Percentiles rank a stretch among this genome's conserved stretches.
These are phyloP conservation scores for Sandelia bainsii DNA, from an alignment of 2,797 vertebrate genomes.

Conservation along the genomic window DNA sequence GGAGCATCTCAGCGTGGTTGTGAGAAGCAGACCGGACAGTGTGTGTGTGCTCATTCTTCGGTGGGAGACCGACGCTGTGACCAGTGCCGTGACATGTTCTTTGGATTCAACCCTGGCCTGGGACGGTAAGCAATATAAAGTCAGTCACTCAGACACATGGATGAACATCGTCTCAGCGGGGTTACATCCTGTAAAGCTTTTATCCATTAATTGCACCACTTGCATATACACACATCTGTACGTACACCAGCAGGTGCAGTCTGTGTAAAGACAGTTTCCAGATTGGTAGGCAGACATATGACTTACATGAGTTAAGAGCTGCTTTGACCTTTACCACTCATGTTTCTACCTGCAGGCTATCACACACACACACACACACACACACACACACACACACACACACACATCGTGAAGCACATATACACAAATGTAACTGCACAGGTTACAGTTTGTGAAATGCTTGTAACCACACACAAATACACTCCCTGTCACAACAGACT, in stretches of 20 bases:
- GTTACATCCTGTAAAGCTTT: slow-evolving; percentile 19
- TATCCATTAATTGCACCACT: slow-evolving; percentile 30
- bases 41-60: slow-evolving; percentile 86
- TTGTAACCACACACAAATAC: slow-evolving; percentile 14
- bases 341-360: slow-evolving; percentile 69
- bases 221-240: slow-evolving; percentile 14
- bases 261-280: slow-evolving; percentile 76
- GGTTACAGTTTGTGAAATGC: slow-evolving; percentile 25
- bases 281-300: slow-evolving; percentile 67
- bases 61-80: slow-evolving; percentile 88
- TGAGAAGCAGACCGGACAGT: slow-evolving; percentile 85
- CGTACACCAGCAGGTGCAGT: slow-evolving; percentile 46
- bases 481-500: slow-evolving; percentile 48
- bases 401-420: slow-evolving; percentile 29
- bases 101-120: slow-evolving; percentile 87
- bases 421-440: slow-evolving; percentile 41
- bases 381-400: slow-evolving; percentile 35
- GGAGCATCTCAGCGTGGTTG: slow-evolving; percentile 85
- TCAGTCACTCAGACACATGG: background rate
- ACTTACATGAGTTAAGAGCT: slow-evolving; percentile 79
- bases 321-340: slow-evolving; percentile 81
- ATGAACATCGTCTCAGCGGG: background rate
- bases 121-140: slow-evolving; percentile 80
- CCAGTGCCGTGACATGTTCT: slow-evolving; percentile 86
- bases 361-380: slow-evolving; percentile 26